Evolutionary conservation across 2,888 invertebrate genomes (phyloP).

Genomic region (Cheilosia pagana): DNA sequence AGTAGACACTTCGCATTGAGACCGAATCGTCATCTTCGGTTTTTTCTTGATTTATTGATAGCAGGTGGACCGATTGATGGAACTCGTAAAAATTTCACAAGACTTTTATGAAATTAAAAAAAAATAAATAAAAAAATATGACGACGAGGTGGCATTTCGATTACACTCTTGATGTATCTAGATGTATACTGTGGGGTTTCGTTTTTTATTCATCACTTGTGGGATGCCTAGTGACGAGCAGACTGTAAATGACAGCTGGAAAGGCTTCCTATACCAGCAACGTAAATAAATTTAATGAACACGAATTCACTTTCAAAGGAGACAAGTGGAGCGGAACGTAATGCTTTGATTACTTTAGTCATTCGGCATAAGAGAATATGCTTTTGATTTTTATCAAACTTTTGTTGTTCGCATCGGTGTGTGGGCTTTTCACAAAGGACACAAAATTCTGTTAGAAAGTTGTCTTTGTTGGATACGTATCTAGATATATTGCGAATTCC

Average conservation of each 20-base stretch:
- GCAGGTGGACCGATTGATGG: slow-evolving; percentile 69
- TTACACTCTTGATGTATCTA: slow-evolving; percentile 41
- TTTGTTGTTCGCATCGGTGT: not conserved
- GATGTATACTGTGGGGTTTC: not conserved
- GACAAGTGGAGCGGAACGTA: slow-evolving; percentile 33
- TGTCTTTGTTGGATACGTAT: not conserved
- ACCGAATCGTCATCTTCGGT: slow-evolving; percentile 50
- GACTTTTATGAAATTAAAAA: slow-evolving; percentile 71
- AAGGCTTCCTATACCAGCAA: slow-evolving; percentile 3
- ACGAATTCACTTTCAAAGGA: slow-evolving; percentile 26
- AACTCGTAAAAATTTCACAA: slow-evolving; percentile 60
- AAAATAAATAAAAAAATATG: no score
- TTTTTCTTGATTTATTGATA: slow-evolving; percentile 68
- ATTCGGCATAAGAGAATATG: not conserved
- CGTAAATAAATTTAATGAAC: slow-evolving; percentile 45
- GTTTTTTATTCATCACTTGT: slow-evolving; percentile 47
- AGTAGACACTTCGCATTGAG: not conserved
- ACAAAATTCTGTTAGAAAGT: not conserved
- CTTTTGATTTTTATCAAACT: slow-evolving; percentile 9
- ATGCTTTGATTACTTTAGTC: slow-evolving; percentile 30
- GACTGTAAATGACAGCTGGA: slow-evolving; percentile 55
- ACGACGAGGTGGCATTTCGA: slow-evolving; percentile 13
- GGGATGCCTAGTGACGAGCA: slow-evolving; percentile 1
- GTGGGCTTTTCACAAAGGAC: slow-evolving; percentile 1
- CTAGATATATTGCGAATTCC: not conserved